Conservation (phyloP, 2,797 vertebrate species). For the Nasua narica region DNA sequence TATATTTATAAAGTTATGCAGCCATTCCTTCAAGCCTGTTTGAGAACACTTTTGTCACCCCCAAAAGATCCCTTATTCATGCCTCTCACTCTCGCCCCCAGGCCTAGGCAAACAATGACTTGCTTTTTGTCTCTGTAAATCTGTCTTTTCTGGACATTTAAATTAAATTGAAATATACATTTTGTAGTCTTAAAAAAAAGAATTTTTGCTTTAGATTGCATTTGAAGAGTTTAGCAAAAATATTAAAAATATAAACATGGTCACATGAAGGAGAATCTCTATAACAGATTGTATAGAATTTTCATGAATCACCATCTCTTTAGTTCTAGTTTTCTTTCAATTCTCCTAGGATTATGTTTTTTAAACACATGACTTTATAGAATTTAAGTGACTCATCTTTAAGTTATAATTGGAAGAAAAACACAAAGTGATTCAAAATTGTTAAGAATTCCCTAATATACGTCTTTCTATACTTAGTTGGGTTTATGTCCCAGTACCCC, state of each 20-base stretch:
- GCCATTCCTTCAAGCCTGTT: not conserved
- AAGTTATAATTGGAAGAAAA: not conserved
- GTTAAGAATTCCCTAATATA: not conserved
- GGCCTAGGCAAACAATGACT: not conserved
- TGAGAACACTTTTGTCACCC: not conserved
- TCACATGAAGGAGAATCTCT: not conserved
- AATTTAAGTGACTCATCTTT: not conserved
- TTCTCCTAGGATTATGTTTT: not conserved
- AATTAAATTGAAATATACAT: not conserved
- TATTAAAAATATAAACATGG: not conserved
- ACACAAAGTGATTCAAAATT: not conserved
- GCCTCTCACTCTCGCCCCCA: not conserved
- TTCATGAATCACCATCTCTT: not conserved
- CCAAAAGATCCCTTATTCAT: not conserved
- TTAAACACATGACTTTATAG: not conserved
- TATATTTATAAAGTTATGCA: not conserved
- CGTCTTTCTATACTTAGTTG: not conserved
- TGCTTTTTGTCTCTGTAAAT: not conserved
- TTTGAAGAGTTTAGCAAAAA: not conserved
- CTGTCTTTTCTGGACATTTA: not conserved
- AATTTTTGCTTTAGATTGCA: not conserved
- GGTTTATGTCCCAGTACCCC: not conserved
- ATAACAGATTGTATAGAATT: not conserved
- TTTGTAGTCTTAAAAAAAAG: not conserved
- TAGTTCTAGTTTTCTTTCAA: not conserved